These are phyloP conservation scores for Apostichopus japonicus DNA, from an alignment of 35 echinoderm and acorn worm species.

Conservation along the genomic window DNA sequence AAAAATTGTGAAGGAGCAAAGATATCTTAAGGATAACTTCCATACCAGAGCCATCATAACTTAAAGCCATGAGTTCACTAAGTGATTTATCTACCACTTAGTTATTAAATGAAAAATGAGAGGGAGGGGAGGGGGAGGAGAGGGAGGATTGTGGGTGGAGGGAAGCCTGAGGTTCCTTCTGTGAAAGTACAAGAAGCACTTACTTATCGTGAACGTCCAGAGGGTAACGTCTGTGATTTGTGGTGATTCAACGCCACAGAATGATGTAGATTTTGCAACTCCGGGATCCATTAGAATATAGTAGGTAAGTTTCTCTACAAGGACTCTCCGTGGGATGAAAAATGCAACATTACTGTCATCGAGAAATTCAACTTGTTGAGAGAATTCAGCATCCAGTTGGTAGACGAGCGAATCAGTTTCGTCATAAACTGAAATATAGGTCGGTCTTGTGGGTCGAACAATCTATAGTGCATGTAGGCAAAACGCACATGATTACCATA, in stretches of 20 bases:
- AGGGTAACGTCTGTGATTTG: background rate
- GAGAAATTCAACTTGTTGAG: constrained; percentile 27
- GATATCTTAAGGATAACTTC: too few species aligned
- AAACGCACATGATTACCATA: too few species aligned
- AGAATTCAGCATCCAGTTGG: constrained; percentile 1
- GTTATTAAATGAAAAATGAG: too few species aligned
- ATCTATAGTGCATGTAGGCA: background rate
- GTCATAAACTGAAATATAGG: background rate
- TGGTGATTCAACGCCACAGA: constrained; percentile 44
- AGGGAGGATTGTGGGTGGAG: too few species aligned
- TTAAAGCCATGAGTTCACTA: too few species aligned
- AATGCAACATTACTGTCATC: background rate
- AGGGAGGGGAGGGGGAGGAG: too few species aligned
- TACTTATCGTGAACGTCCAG: constrained; percentile 35
- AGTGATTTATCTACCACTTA: too few species aligned
- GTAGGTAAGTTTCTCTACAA: constrained; percentile 2
- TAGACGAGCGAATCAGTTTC: background rate
- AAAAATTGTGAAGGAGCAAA: too few species aligned
- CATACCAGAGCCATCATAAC: too few species aligned
- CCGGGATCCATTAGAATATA: constrained; percentile 44
- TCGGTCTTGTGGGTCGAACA: constrained; percentile 24
- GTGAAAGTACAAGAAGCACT: background rate
- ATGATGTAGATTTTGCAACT: background rate
- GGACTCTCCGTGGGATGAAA: background rate
- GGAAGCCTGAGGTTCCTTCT: too few species aligned